Evolutionary conservation across 2,888 invertebrate species (phyloP).

Genomic region (Stenichneumon culpator): DNA sequence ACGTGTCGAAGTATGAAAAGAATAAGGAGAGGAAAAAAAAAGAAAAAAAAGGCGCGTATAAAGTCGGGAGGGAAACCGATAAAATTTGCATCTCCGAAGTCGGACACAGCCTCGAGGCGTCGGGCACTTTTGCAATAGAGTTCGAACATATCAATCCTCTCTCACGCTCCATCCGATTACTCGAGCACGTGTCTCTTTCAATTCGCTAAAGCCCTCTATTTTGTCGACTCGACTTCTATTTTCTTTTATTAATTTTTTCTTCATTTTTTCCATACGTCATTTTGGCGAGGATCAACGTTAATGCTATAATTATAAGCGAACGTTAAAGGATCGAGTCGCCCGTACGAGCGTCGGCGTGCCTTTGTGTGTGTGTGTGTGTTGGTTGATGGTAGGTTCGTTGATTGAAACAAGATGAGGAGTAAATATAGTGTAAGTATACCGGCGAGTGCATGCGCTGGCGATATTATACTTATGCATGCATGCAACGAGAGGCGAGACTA

Average conservation of each 20-base stretch:
- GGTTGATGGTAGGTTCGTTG: conserved; percentile 59
- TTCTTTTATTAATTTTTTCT: conserved; percentile 4
- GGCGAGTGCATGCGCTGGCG: conserved; percentile 37
- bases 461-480: conserved; percentile 57
- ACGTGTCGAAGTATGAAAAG: conserved; percentile 47
- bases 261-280: conserved; percentile 12
- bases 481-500: conserved; percentile 40
- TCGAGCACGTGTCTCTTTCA: conserved; percentile 23
- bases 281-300: conserved; percentile 42
- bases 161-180: conserved; percentile 16
- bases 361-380: conserved; percentile 10
- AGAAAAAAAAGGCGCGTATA: conserved; percentile 4
- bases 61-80: conserved; percentile 39
- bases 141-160: conserved; percentile 37
- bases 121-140: conserved; percentile 47
- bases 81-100: conserved; percentile 60
- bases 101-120: conserved; percentile 56
- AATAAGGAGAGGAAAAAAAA: conserved; percentile 1
- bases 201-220: conserved; percentile 51
- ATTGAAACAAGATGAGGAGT: conserved; percentile 63
- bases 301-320: conserved; percentile 59
- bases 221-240: conserved; percentile 45
- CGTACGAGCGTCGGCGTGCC: neutral
- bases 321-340: conserved; percentile 52
- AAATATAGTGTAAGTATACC: conserved; percentile 46